Percentiles rank a stretch among this genome's conserved stretches.
phyloP scores from a whole-genome alignment of 2,888 invertebrate species.

The Baccha elongata region DNA sequence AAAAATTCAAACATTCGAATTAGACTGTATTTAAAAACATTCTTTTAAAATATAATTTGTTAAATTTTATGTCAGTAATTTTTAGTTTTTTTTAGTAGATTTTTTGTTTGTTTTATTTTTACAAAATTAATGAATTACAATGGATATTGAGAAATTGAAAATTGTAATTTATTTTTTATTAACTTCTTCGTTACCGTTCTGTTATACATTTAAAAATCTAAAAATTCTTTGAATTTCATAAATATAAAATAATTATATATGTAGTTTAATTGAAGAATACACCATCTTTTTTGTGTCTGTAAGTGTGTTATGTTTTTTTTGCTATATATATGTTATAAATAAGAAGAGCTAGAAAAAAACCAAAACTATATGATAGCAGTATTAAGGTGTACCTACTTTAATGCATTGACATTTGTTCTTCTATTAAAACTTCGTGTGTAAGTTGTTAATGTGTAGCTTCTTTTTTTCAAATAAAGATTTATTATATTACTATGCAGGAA shows the following conservation, averaged over 20 bases:
- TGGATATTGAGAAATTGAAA: slow-evolving; percentile 61
- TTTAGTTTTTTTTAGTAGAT: slow-evolving; percentile 52
- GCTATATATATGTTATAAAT: slow-evolving; percentile 21
- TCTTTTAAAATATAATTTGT: slow-evolving; percentile 25
- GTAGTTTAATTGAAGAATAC: no score
- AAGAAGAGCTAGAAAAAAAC: slow-evolving; percentile 43
- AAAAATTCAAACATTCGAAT: slow-evolving; percentile 27
- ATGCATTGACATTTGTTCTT: slow-evolving; percentile 36
- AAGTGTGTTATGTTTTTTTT: slow-evolving; percentile 31
- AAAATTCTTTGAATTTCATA: slow-evolving; percentile 54
- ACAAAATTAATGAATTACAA: slow-evolving; percentile 66
- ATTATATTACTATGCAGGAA: slow-evolving; percentile 27
- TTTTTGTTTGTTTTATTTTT: slow-evolving; percentile 43
- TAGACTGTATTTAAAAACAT: slow-evolving; percentile 28
- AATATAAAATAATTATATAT: slow-evolving; percentile 60
- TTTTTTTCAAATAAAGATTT: slow-evolving; percentile 35
- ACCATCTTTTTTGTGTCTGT: slow-evolving; percentile 32
- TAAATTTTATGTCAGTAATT: slow-evolving; percentile 39
- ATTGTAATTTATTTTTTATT: slow-evolving; percentile 22
- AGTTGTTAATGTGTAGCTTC: slow-evolving; percentile 22
- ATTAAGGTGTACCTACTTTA: slow-evolving; percentile 23
- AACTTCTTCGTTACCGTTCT: slow-evolving; percentile 32
- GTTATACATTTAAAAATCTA: slow-evolving; percentile 62
- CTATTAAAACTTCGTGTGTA: slow-evolving; percentile 42
- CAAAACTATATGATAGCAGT: slow-evolving; percentile 26